These are phyloP conservation scores for Cantharis rustica DNA, from an alignment of 2,888 invertebrate genomes.

Conservation along the genomic window DNA sequence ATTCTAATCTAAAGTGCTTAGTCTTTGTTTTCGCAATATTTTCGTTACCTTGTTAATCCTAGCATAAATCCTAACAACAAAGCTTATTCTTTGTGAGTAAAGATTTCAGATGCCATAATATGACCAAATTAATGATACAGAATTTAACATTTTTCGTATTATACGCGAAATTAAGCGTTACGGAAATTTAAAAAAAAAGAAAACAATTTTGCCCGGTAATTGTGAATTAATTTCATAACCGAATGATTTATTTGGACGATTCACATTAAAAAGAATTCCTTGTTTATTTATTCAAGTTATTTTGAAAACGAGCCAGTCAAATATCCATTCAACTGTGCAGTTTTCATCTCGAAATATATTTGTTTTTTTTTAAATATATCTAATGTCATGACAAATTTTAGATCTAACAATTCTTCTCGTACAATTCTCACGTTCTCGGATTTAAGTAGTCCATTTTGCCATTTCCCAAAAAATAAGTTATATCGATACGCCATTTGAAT, in stretches of 20 bases:
- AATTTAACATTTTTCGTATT: not conserved
- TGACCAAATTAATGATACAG: constrained; percentile 22
- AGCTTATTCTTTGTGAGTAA: constrained; percentile 22
- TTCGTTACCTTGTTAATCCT: constrained; percentile 24
- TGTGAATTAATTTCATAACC: not conserved
- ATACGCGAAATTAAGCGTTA: not conserved
- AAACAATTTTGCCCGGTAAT: not conserved
- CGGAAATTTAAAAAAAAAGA: not conserved
- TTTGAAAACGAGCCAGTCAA: not conserved
- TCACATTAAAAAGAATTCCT: not conserved
- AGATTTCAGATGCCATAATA: constrained; percentile 25
- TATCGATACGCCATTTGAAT: constrained; percentile 4
- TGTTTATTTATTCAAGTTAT: not conserved
- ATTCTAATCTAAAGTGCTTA: not conserved
- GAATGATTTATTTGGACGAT: not conserved
- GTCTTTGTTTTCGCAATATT: constrained; percentile 20
- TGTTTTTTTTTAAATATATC: not conserved
- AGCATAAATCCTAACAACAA: constrained; percentile 20
- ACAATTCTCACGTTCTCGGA: not conserved
- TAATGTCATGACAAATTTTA: not conserved
- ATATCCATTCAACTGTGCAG: not conserved
- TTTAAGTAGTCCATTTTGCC: constrained; percentile 2
- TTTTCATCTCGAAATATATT: not conserved
- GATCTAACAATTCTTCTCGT: not conserved
- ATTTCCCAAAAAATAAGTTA: constrained; percentile 11